Conservation (phyloP, 1,140 invertebrate species). For the Sinonovacula constricta region DNA sequence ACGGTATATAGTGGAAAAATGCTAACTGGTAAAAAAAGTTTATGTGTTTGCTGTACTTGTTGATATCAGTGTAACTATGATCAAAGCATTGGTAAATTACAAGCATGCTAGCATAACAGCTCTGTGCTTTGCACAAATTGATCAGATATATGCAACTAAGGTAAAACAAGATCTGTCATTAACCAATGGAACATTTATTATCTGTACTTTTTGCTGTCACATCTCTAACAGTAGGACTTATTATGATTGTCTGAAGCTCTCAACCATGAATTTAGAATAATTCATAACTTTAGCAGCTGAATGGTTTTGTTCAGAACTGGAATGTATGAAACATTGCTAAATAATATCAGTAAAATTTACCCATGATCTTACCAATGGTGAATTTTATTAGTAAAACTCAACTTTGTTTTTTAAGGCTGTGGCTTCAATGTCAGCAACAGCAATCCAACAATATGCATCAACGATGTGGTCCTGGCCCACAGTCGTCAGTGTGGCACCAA, state of each 20-base stretch:
- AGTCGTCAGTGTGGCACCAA: conserved; percentile 55
- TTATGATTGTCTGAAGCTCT: too few species aligned
- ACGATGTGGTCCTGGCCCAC: conserved; percentile 82
- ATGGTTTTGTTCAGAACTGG: background rate
- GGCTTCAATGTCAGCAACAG: conserved; percentile 94
- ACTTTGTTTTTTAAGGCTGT: conserved; percentile 53
- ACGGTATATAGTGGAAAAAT: background rate
- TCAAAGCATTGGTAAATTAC: too few species aligned
- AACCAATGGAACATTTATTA: too few species aligned
- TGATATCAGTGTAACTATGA: too few species aligned
- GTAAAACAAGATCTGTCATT: too few species aligned
- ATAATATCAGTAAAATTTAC: too few species aligned
- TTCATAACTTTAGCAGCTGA: background rate
- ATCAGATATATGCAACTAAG: too few species aligned
- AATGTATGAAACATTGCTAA: too few species aligned
- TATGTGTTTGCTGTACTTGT: background rate
- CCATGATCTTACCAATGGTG: background rate
- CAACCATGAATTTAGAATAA: background rate
- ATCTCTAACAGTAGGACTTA: too few species aligned
- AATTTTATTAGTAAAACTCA: background rate
- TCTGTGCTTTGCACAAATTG: too few species aligned
- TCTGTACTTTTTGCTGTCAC: too few species aligned
- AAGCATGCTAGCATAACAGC: too few species aligned
- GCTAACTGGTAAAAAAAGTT: background rate
- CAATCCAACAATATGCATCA: conserved; percentile 91